A percentile compares a stretch with the other conserved stretches of the same genome.
phyloP scores from a whole-genome alignment of 1,140 invertebrate genomes.

The Arion vulgaris region DNA sequence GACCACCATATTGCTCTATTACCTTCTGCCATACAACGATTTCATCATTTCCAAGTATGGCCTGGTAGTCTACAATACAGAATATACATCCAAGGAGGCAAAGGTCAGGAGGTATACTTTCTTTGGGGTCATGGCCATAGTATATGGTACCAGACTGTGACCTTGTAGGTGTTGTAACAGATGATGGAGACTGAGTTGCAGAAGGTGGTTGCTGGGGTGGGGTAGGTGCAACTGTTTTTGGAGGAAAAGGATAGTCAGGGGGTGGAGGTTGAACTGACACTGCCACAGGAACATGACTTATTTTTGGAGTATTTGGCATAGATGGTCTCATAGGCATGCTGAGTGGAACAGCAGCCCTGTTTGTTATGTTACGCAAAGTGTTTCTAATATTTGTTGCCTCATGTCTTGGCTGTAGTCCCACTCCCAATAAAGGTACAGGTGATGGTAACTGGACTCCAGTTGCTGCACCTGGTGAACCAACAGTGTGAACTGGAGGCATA shows the following conservation, averaged over 20 bases:
- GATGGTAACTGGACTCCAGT: slow-evolving; percentile 14
- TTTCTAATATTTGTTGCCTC: slow-evolving; percentile 31
- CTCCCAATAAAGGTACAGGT: slow-evolving; percentile 9
- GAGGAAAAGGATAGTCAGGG: slow-evolving; percentile 41
- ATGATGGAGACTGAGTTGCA: background rate
- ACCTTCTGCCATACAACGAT: slow-evolving; percentile 82
- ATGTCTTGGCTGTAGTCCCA: slow-evolving; percentile 17
- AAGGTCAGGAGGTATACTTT: slow-evolving; percentile 84
- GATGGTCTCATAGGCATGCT: slow-evolving; percentile 28
- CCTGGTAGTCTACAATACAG: slow-evolving; percentile 84
- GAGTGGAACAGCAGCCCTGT: slow-evolving; percentile 21
- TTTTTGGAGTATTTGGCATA: background rate
- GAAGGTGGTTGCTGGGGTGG: slow-evolving; percentile 29
- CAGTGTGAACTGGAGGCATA: slow-evolving; percentile 17
- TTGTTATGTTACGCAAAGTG: slow-evolving; percentile 47
- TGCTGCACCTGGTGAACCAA: slow-evolving; percentile 26
- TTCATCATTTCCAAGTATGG: slow-evolving; percentile 76
- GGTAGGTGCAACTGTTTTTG: slow-evolving; percentile 21
- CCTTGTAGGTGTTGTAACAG: background rate
- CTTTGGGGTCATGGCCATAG: slow-evolving; percentile 69
- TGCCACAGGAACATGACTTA: slow-evolving; percentile 18
- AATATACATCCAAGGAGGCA: slow-evolving; percentile 95
- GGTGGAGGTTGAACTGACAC: slow-evolving; percentile 37
- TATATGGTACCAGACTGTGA: slow-evolving; percentile 77
- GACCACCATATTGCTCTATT: slow-evolving; percentile 90